Base-by-base conservation (phyloP, 2,888 invertebrate species). In the Drosophila limbata region DNA sequence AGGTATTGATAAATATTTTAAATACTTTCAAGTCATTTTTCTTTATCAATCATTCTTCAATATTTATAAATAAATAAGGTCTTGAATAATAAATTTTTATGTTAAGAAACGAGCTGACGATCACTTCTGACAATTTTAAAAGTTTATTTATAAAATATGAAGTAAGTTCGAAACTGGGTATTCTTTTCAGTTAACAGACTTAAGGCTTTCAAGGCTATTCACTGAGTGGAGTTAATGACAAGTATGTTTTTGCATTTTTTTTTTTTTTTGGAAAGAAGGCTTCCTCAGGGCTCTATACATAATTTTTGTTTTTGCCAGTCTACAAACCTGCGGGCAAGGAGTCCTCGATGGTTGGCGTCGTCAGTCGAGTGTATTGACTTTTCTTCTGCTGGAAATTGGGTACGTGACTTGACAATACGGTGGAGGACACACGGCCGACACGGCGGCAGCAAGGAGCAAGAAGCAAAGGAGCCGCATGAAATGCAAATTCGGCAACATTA, bases 401-500 rank as follows among this genome's bases (percentile, higher is more conserved):
- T 88, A 85, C 85, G 85, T 85, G 85, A 89, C 89, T 85, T 85
- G 80, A 85, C 89, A 89, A 88, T 78, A 71, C 65, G 72, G 66
- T 75, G 69, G 65, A 71, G 55, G 57, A 61, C 68, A 57, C 65
- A 59, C 25, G 9, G 6, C 28, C 33, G 21, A 35, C 42, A 31
- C 47, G 56, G 65, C 55, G 59, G 47, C 69, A 40, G 40, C 21
- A 45, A 48, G 45, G 21, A 50, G 40, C 53, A 45, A 48, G 45
- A 33, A 50, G 40, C 53, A 39, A 53, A 48, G 45, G 62, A 80
- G 81, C 69, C 89, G 69, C 84, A 84, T 84, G 89, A 84, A 84
- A 84, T 84, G 84, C 89, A 84, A 84, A 84, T 84, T 84, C 50
- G 89, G 78, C 66, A 78, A 76, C 87, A 88, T 88, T 88, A 88